Evolutionary conservation across 1,140 invertebrate species (phyloP).

Genomic region (Camponotus pennsylvanicus): DNA sequence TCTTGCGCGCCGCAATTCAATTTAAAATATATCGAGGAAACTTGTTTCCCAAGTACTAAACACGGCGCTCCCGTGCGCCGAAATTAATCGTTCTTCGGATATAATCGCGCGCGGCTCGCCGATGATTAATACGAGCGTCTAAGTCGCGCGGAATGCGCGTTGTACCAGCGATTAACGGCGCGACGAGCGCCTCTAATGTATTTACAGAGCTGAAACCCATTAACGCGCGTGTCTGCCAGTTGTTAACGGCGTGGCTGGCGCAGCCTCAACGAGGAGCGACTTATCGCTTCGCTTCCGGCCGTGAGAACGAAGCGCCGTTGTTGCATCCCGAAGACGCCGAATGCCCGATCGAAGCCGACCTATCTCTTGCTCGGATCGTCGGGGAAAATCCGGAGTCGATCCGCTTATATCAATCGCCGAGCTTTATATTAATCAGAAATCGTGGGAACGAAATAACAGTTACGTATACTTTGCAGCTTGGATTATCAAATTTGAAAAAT

Average conservation of each 20-base stretch:
- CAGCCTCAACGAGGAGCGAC: constrained; percentile 64
- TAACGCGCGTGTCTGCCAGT: constrained; percentile 76
- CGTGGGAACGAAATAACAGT: background rate
- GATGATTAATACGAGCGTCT: constrained; percentile 43
- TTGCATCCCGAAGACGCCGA: constrained; percentile 43
- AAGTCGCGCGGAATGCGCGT: constrained; percentile 51
- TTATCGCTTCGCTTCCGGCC: constrained; percentile 72
- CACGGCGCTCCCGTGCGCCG: background rate
- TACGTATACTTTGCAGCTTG: background rate
- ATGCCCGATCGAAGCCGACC: constrained; percentile 40
- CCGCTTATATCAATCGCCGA: constrained; percentile 59
- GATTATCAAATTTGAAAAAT: background rate
- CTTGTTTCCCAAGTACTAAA: constrained; percentile 19
- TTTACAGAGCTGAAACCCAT: constrained; percentile 81
- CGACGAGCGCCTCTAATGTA: constrained; percentile 77
- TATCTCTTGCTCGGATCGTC: constrained; percentile 11
- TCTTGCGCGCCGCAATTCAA: background rate
- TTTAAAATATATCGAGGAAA: background rate
- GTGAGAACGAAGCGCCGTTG: constrained; percentile 66
- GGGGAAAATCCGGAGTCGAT: constrained; percentile 47
- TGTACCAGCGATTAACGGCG: constrained; percentile 75
- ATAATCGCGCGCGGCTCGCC: constrained; percentile 15
- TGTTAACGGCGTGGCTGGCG: constrained; percentile 71
- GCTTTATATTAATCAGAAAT: background rate
- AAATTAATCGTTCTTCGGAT: constrained; percentile 42